Conservation (phyloP, 2,797 vertebrate species). For the Toxotes lorentzi region DNA sequence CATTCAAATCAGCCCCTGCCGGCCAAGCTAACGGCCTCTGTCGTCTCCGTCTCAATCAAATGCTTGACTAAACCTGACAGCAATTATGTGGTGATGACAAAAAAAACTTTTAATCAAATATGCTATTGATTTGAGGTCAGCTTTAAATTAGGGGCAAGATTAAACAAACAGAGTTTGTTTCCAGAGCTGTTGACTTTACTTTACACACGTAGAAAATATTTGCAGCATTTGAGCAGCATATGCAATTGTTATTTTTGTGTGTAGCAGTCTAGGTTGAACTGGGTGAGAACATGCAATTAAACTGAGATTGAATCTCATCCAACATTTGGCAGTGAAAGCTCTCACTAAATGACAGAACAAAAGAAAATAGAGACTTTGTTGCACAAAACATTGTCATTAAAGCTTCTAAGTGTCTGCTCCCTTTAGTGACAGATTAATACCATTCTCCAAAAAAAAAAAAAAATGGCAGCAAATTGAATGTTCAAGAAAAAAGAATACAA, state of each 20-base stretch:
- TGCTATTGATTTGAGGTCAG: constrained; percentile 56
- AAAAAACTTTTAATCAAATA: constrained; percentile 48
- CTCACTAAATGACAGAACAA: constrained; percentile 39
- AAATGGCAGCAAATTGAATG: constrained; percentile 39
- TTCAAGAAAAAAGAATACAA: constrained; percentile 22
- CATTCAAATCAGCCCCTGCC: constrained; percentile 1
- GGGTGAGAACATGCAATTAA: constrained; percentile 52
- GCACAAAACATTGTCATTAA: constrained; percentile 51
- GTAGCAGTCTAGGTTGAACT: constrained; percentile 12
- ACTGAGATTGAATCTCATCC: constrained; percentile 23
- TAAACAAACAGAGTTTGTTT: constrained; percentile 44
- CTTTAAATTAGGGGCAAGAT: constrained; percentile 42
- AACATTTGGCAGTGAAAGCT: constrained; percentile 25
- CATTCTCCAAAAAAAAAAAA: not conserved
- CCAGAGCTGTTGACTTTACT: not conserved
- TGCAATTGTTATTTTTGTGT: constrained; percentile 38
- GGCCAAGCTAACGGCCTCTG: constrained; percentile 10
- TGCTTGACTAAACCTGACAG: constrained; percentile 19
- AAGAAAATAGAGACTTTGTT: constrained; percentile 16
- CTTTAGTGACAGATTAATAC: constrained; percentile 55
- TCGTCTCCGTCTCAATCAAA: constrained; percentile 6
- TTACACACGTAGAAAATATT: not conserved
- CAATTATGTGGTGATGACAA: constrained; percentile 41
- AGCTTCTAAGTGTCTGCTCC: constrained; percentile 35
- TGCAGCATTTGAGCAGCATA: not conserved